phyloP scores from a whole-genome alignment of 2,113 vertebrate genomes.

The Coptodon rendalli region DNA sequence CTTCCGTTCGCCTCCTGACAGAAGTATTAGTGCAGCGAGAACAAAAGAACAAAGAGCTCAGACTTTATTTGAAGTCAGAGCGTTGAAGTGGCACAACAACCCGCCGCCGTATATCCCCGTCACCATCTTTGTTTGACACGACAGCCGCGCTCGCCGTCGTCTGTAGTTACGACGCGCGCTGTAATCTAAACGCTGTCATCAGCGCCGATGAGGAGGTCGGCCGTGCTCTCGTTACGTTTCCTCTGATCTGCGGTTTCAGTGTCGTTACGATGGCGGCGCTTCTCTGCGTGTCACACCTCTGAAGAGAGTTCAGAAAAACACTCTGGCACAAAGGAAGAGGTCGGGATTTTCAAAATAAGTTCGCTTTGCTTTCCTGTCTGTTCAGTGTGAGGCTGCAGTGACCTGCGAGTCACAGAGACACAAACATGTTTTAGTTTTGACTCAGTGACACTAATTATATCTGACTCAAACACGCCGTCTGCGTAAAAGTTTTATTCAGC shows the following conservation, averaged over 20 bases:
- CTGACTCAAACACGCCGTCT: background rate
- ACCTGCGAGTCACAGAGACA: background rate
- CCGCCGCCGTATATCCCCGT: background rate
- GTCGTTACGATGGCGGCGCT: background rate
- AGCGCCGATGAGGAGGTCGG: background rate
- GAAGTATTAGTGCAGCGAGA: background rate
- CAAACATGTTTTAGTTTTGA: rapidly evolving
- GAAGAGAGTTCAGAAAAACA: background rate
- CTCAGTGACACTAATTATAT: rapidly evolving
- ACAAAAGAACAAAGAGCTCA: background rate
- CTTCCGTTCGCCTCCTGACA: background rate
- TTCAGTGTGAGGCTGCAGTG: background rate
- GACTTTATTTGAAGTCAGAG: background rate
- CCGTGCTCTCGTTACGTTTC: background rate
- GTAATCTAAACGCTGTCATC: background rate
- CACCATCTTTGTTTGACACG: background rate
- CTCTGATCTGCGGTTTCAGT: background rate
- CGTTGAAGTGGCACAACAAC: background rate
- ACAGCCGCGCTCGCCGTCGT: background rate
- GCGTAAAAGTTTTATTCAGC: background rate
- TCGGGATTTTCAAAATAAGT: background rate
- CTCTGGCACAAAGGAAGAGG: background rate
- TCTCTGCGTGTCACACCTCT: background rate
- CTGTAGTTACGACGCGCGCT: background rate
- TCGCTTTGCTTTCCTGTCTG: background rate